Evolutionary conservation across 2,888 invertebrate genomes (phyloP), one percentile per base, ranked within the genome.

Genomic region (Drosophila prostipennis): DNA sequence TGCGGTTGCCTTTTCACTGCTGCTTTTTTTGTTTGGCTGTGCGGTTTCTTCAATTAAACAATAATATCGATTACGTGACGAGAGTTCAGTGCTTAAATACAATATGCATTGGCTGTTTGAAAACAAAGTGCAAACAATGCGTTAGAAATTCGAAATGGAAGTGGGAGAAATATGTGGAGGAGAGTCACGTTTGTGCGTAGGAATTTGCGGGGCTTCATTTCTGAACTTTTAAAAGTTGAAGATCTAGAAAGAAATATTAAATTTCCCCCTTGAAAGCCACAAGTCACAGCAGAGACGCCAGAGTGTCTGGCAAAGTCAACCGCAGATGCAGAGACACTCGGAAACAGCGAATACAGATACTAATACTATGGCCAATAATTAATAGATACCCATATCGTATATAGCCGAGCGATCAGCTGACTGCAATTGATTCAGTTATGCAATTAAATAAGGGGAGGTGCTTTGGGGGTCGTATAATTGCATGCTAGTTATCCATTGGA

Each of bases 41-140:
- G 29, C 65, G 53, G 43, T 76, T 67, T 63, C 58, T 51, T 52
- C 63, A 70, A 68, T 78, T 80, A 69, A 53, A 72, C 78, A 87
- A 72, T 63, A 67, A 78, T 84, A 70, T 75, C 55, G 70, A 76
- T 81, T 84, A 87, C 87, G 87, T 80, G 80, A 81, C 68, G 57
- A 49, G 49, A 37, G 61, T 60, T 70, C 64, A 74, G 71, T 77
- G 63, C 59, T 43, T 60, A 16, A 42, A 52, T 46, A 37, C 43
- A 29, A 29, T 46, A 54, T 39, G 51, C 40, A 32, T 26, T 36
- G 10, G 29, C 19, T 51, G 63, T 61, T 60, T 60, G 61, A 29
- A 14, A 46, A 14, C 45, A 10, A 40, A 46, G 32, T 32, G 46
- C 46, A 37, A 7, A 43, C 32, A 37, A 37, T 34, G 67, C n/a